These are phyloP conservation scores for Ctenodactylus gundi DNA, from an alignment of 2,113 vertebrate genomes.

Conservation along the genomic window DNA sequence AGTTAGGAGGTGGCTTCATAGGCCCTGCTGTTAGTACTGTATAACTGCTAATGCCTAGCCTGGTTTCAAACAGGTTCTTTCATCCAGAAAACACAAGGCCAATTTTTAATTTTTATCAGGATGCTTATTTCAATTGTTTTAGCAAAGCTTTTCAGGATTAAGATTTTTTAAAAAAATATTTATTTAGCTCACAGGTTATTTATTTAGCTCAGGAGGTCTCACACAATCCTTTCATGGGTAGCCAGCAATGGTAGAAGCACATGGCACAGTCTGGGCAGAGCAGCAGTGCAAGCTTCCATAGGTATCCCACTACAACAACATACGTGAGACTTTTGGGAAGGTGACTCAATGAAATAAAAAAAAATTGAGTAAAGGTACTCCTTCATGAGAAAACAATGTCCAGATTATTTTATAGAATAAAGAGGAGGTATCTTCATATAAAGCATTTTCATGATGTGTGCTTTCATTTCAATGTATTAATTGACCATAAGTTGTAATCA, in stretches of 20 bases:
- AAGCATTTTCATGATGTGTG: not conserved
- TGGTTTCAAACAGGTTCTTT: not conserved
- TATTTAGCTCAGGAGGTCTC: no score
- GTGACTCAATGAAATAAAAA: no score
- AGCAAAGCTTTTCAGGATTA: not conserved
- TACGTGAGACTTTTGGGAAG: no score
- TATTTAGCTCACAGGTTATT: no score
- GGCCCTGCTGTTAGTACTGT: not conserved
- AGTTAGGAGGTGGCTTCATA: not conserved
- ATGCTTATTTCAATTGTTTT: conserved; percentile 15
- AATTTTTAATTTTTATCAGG: not conserved
- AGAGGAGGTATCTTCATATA: not conserved
- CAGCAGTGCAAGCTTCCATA: no score
- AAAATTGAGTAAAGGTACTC: not conserved
- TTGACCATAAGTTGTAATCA: not conserved
- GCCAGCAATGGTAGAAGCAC: no score
- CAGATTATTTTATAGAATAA: not conserved
- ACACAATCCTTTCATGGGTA: no score
- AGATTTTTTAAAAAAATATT: no score
- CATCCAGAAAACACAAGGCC: not conserved
- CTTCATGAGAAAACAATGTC: not conserved
- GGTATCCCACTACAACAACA: no score
- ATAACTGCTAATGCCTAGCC: not conserved
- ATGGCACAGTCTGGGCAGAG: no score
- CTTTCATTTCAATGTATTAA: conserved; percentile 30